These are phyloP conservation scores for Brachionus manjavacas DNA, from an alignment of 1,140 invertebrate genomes.

Conservation along the genomic window DNA sequence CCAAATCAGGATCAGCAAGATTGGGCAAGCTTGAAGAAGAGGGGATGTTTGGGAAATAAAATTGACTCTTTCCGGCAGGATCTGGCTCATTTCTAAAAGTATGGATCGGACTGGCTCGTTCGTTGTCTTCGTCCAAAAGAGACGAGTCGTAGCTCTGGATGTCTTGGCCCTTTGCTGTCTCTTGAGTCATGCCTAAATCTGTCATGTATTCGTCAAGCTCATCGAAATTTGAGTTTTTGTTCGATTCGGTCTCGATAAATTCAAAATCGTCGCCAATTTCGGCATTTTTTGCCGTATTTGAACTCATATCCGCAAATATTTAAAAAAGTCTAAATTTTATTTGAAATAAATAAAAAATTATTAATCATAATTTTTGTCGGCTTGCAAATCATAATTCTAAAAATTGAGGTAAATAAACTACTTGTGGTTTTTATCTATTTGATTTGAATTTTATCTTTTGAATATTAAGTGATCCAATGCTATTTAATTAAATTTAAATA, in stretches of 20 bases:
- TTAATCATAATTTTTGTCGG: not conserved
- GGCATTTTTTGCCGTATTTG: not conserved
- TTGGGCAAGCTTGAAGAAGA: not conserved
- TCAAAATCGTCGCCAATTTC: not conserved
- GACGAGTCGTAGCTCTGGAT: not conserved
- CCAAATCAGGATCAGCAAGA: not conserved
- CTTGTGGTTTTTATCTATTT: not conserved
- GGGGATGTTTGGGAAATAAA: not conserved
- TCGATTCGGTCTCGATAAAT: not conserved
- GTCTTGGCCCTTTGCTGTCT: not conserved
- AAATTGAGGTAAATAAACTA: not conserved
- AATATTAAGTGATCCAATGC: too few species aligned
- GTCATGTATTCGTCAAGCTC: conserved; percentile 1
- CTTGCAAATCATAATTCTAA: not conserved
- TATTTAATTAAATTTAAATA: too few species aligned
- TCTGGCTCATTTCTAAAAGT: not conserved
- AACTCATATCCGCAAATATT: not conserved
- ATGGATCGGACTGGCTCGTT: not conserved
- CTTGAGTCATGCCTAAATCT: not conserved
- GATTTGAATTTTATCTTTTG: not conserved
- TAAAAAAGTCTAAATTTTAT: not conserved
- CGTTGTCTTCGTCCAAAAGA: not conserved
- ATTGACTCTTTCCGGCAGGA: not conserved
- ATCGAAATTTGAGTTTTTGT: not conserved
- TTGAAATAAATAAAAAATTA: not conserved